Evolutionary conservation across 2,797 vertebrate genomes (phyloP).

Genomic region (Eutrigla gurnardus): DNA sequence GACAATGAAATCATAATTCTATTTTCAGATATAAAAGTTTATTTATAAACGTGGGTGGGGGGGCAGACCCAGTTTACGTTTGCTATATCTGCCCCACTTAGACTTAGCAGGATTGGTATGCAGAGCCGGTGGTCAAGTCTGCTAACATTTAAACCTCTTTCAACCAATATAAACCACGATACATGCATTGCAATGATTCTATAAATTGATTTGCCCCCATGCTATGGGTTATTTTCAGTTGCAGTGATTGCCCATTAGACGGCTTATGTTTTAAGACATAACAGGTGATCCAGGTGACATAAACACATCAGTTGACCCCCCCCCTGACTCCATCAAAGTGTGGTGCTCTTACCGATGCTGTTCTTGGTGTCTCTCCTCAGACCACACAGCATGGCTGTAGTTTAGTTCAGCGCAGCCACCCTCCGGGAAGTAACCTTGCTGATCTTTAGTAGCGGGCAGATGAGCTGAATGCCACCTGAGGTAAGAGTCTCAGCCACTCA

Average conservation of each 20-base stretch:
- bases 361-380: constrained; percentile 84
- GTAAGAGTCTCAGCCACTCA: constrained; percentile 56
- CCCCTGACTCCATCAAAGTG: constrained; percentile 36
- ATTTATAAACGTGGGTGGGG: constrained; percentile 72
- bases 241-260: no score
- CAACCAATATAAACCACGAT: constrained; percentile 12
- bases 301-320: constrained; percentile 21
- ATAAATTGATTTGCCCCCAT: background rate
- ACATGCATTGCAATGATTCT: constrained; percentile 1
- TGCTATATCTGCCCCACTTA: constrained; percentile 66
- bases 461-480: constrained; percentile 55
- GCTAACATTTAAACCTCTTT: constrained; percentile 41
- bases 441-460: constrained; percentile 54
- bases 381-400: constrained; percentile 85
- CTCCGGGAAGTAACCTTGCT: constrained; percentile 56
- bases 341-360: constrained; percentile 79
- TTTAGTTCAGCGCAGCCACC: constrained; percentile 60
- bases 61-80: constrained; percentile 68
- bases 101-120: constrained; percentile 39
- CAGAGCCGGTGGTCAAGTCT: constrained; percentile 34
- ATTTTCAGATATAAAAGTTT: constrained; percentile 81
- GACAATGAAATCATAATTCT: constrained; percentile 77
- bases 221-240: no score
- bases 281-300: constrained; percentile 10
- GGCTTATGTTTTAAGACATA: no score